Conservation (phyloP, 2,888 invertebrate species). For the Orthosia gracilis region DNA sequence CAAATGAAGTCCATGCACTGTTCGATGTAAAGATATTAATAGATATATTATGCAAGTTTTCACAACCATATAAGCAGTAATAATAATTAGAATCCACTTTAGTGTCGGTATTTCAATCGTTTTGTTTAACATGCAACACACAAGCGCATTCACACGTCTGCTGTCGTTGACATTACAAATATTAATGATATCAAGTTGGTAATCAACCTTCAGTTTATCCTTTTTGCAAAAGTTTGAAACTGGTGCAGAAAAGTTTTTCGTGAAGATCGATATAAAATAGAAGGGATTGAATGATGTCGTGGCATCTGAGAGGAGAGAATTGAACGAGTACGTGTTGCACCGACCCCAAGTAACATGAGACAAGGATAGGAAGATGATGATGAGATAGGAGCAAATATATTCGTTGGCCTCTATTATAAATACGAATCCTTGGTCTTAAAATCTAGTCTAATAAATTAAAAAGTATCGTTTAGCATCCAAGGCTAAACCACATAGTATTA, state of each 20-base stretch:
- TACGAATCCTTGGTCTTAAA: not conserved
- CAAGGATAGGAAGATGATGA: not conserved
- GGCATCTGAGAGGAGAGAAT: not conserved
- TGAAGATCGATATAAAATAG: too few species aligned
- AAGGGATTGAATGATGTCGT: too few species aligned
- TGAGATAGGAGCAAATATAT: not conserved
- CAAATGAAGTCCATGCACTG: not conserved
- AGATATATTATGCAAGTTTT: conserved; percentile 10
- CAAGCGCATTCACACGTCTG: conserved; percentile 12
- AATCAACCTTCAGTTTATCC: not conserved
- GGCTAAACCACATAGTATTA: conserved; percentile 26
- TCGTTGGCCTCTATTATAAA: not conserved
- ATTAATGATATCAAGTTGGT: conserved; percentile 14
- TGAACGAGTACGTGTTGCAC: not conserved
- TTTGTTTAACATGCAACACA: conserved; percentile 27
- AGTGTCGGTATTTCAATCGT: conserved; percentile 12
- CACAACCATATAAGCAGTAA: conserved; percentile 26
- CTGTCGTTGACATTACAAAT: conserved; percentile 30
- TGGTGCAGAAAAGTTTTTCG: too few species aligned
- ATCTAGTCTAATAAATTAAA: conserved; percentile 35
- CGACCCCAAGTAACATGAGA: not conserved
- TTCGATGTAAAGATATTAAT: not conserved
- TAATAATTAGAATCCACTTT: conserved; percentile 19
- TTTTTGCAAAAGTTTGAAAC: not conserved
- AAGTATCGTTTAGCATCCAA: conserved; percentile 26